phyloP scores from a whole-genome alignment of 1,140 invertebrate genomes.

The Drosophila rufa region DNA sequence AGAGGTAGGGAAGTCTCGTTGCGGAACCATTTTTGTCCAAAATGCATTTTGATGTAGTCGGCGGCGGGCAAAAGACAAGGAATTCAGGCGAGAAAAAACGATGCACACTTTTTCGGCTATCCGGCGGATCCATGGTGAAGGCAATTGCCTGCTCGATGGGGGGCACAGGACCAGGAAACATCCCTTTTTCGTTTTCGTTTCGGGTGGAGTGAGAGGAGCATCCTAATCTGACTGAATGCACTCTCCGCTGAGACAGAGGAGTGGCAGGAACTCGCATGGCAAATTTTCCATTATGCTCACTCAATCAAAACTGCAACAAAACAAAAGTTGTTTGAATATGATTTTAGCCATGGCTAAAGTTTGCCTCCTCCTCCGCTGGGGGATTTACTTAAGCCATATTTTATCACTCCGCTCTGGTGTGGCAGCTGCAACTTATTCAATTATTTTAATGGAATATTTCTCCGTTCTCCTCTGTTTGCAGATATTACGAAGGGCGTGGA shows the following conservation, averaged over 20 bases:
- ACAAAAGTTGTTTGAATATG: constrained; percentile 76
- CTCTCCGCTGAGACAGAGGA: constrained; percentile 38
- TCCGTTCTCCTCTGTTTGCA: constrained; percentile 45
- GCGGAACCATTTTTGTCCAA: constrained; percentile 58
- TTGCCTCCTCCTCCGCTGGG: constrained; percentile 13
- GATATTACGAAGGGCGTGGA: constrained; percentile 17
- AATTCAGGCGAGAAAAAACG: constrained; percentile 22
- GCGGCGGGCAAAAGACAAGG: constrained; percentile 26
- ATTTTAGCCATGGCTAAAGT: constrained; percentile 60
- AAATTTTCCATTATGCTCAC: constrained; percentile 70
- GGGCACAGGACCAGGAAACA: neutral
- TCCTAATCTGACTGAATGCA: constrained; percentile 69
- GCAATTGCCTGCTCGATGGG: constrained; percentile 41
- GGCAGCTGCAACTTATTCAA: constrained; percentile 77
- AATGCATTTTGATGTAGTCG: constrained; percentile 81
- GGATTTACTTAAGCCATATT: constrained; percentile 77
- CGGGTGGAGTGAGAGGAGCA: constrained; percentile 7
- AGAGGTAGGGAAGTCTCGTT: constrained; percentile 16
- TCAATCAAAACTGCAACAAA: constrained; percentile 65
- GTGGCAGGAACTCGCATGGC: constrained; percentile 29
- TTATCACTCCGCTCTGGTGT: constrained; percentile 46
- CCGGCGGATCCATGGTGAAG: constrained; percentile 19
- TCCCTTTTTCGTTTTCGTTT: constrained; percentile 20
- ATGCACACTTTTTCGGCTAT: constrained; percentile 28
- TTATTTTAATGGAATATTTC: constrained; percentile 76